A percentile compares a stretch with the other conserved stretches of the same genome.
Evolutionary conservation across 1,140 invertebrate genomes (phyloP).

Genomic region (Piezodorus guildinii): DNA sequence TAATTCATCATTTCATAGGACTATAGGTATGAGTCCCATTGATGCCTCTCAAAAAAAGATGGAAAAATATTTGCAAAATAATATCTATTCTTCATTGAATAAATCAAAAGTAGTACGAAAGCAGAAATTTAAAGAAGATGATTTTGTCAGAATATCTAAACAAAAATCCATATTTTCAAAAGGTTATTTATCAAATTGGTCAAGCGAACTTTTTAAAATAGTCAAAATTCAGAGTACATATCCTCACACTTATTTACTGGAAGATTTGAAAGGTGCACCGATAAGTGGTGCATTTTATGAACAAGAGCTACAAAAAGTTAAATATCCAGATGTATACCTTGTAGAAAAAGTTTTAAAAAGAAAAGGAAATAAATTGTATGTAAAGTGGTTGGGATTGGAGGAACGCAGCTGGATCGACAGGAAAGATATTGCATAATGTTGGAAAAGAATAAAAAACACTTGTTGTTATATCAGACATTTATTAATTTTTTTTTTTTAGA

Average conservation of each 20-base stretch:
- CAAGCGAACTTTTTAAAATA: conserved; percentile 24
- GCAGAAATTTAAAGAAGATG: conserved; percentile 30
- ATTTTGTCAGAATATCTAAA: conserved; percentile 31
- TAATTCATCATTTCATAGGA: conserved; percentile 33
- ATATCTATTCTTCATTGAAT: conserved; percentile 23
- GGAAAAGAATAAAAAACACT: background rate
- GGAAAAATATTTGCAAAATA: conserved; percentile 27
- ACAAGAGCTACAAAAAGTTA: conserved; percentile 15
- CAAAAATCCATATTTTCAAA: conserved; percentile 29
- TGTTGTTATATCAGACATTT: background rate
- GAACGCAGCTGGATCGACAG: background rate
- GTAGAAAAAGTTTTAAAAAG: conserved; percentile 17
- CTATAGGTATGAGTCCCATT: no score
- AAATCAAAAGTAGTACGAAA: conserved; percentile 25
- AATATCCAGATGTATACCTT: conserved; percentile 1
- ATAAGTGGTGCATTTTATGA: conserved; percentile 16
- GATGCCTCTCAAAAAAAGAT: conserved; percentile 23
- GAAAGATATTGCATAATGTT: background rate
- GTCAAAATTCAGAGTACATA: background rate
- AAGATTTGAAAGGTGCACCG: background rate
- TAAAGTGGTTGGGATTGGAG: conserved; percentile 13
- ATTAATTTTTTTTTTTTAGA: background rate
- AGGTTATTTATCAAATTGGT: conserved; percentile 31
- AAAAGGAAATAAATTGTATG: background rate
- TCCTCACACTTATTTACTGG: background rate